phyloP scores from a whole-genome alignment of 2,113 vertebrate genomes.

The Brachyistius frenatus region DNA sequence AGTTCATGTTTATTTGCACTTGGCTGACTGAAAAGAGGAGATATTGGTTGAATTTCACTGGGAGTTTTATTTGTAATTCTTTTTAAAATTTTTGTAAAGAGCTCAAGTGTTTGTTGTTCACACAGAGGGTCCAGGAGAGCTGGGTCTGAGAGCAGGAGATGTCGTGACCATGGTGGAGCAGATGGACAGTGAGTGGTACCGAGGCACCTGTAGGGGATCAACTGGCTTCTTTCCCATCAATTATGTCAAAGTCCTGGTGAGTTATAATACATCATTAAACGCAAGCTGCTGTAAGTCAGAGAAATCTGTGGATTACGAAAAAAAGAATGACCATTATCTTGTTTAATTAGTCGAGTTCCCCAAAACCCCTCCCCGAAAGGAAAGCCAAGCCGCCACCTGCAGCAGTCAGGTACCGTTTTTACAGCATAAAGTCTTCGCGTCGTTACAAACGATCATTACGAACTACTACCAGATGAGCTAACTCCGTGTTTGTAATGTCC shows the following conservation, averaged over 20 bases:
- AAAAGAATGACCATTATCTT: neutral
- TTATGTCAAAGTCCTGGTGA: conserved; percentile 91
- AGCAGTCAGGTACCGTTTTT: conserved; percentile 81
- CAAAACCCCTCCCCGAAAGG: conserved; percentile 79
- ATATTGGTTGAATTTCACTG: neutral
- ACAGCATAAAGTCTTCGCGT: neutral
- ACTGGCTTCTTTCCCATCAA: conserved; percentile 92
- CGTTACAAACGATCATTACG: neutral
- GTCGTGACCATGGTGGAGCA: conserved; percentile 89
- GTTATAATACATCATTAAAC: conserved; percentile 49
- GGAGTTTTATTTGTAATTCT: neutral
- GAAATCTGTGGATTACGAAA: neutral
- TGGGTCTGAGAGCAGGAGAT: conserved; percentile 90
- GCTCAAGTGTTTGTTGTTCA: conserved; percentile 3
- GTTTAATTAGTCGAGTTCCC: conserved; percentile 81
- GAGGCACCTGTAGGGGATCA: conserved; percentile 87
- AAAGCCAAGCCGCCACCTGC: conserved; percentile 68
- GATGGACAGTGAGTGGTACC: conserved; percentile 92
- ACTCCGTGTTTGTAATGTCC: neutral
- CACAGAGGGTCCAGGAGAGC: conserved; percentile 90
- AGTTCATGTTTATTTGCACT: no score
- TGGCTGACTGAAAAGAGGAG: neutral
- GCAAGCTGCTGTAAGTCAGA: neutral
- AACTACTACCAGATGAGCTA: neutral
- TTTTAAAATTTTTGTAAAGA: neutral